Percentiles rank a stretch among this genome's conserved stretches.
phyloP scores from a whole-genome alignment of 1,140 invertebrate genomes.

The Aphidius ervi region DNA sequence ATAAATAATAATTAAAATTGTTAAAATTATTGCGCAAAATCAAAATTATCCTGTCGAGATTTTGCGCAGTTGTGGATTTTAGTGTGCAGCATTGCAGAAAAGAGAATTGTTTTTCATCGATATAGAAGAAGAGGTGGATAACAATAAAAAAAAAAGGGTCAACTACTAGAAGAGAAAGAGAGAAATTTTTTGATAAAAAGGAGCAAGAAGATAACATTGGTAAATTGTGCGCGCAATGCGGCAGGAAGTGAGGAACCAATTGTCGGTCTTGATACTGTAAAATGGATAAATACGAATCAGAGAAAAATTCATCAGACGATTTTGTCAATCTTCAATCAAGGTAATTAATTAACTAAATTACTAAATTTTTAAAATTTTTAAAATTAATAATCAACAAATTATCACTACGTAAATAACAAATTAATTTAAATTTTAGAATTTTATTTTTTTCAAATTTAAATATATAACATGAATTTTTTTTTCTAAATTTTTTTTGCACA shows the following conservation, averaged over 20 bases:
- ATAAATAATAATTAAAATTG: too few species aligned
- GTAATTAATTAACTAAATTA: not conserved
- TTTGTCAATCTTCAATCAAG: slow-evolving; percentile 7
- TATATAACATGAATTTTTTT: not conserved
- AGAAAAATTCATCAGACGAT: not conserved
- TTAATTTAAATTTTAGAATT: too few species aligned
- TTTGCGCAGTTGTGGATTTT: not conserved
- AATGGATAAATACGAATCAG: not conserved
- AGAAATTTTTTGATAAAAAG: not conserved
- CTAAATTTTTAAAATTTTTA: too few species aligned
- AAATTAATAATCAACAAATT: too few species aligned
- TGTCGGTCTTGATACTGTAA: not conserved
- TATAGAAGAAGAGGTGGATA: not conserved
- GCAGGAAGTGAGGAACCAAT: slow-evolving; percentile 6
- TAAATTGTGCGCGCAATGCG: slow-evolving; percentile 6
- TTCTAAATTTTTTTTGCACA: not conserved
- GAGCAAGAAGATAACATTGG: not conserved
- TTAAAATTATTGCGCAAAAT: not conserved
- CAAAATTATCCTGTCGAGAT: not conserved
- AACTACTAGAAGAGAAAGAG: not conserved
- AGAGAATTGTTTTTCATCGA: not conserved
- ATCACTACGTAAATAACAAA: too few species aligned
- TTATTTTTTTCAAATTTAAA: not conserved
- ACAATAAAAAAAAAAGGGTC: not conserved
- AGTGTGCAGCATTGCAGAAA: slow-evolving; percentile 9